phyloP scores from a whole-genome alignment of 23 tunicate genomes.

The Ascidia mentula region DNA sequence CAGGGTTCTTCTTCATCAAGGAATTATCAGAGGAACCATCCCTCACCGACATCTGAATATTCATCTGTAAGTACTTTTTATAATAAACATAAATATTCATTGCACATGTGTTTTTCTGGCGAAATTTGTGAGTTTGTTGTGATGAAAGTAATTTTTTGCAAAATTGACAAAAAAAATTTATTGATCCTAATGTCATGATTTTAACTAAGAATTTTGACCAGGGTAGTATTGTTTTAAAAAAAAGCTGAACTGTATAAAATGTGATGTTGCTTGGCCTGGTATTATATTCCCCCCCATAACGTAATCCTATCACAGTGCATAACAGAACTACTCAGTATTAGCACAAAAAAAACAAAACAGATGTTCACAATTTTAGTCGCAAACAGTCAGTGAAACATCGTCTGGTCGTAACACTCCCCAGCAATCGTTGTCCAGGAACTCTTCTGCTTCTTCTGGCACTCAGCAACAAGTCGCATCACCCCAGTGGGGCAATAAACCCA shows the following conservation, averaged over 20 bases:
- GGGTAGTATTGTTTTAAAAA: no score
- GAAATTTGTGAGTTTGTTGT: no score
- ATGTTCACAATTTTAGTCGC: background rate
- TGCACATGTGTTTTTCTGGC: no score
- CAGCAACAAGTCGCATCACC: conserved; percentile 36
- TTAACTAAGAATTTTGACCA: no score
- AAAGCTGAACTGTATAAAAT: no score
- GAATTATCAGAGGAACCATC: conserved; percentile 15
- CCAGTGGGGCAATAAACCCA: conserved; percentile 27
- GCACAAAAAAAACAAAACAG: background rate
- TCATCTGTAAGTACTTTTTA: background rate
- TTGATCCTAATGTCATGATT: no score
- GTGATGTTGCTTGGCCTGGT: no score
- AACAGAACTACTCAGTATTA: background rate
- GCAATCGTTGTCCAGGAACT: conserved; percentile 33
- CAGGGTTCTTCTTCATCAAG: conserved; percentile 16
- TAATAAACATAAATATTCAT: no score
- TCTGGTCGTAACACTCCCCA: conserved; percentile 43
- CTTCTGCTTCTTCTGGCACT: conserved; percentile 39
- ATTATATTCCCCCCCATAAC: no score
- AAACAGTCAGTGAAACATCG: background rate
- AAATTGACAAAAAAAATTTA: no score
- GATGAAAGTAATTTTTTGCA: no score
- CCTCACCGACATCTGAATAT: conserved; percentile 17
- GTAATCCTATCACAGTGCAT: no score